Evolutionary conservation across 2,113 vertebrate species (phyloP).

Genomic region (Callaeas wilsoni): DNA sequence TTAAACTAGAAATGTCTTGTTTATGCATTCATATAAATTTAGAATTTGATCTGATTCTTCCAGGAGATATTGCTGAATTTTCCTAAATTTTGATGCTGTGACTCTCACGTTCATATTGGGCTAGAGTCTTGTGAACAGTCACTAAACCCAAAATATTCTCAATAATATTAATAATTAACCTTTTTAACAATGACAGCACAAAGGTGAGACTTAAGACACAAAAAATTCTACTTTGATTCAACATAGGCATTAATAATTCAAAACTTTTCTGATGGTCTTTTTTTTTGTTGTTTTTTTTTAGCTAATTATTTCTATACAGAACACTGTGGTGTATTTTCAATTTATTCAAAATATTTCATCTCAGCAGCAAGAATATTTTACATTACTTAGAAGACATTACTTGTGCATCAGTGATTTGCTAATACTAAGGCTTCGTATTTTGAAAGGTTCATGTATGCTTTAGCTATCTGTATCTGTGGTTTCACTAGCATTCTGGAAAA

Average conservation of each 20-base stretch:
- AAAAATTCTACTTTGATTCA: background rate
- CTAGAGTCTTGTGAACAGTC: background rate
- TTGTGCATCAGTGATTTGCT: background rate
- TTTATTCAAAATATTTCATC: background rate
- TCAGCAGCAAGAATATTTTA: background rate
- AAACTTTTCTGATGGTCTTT: background rate
- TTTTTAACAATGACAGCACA: background rate
- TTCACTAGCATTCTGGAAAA: background rate
- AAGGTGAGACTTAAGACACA: background rate
- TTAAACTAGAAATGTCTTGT: background rate
- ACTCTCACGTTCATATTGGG: background rate
- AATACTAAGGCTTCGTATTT: background rate
- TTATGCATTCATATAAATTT: background rate
- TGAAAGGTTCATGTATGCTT: background rate
- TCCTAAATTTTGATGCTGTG: background rate
- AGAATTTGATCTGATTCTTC: background rate
- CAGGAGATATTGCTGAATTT: background rate
- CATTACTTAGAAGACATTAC: background rate
- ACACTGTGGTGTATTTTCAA: background rate
- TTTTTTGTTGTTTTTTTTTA: background rate
- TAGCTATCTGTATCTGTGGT: background rate
- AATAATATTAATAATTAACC: background rate
- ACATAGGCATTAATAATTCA: conserved; percentile 3
- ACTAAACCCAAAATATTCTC: background rate
- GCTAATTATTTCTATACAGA: background rate